Conservation (phyloP, 2,888 invertebrate species). For the Cephus pygmeus region DNA sequence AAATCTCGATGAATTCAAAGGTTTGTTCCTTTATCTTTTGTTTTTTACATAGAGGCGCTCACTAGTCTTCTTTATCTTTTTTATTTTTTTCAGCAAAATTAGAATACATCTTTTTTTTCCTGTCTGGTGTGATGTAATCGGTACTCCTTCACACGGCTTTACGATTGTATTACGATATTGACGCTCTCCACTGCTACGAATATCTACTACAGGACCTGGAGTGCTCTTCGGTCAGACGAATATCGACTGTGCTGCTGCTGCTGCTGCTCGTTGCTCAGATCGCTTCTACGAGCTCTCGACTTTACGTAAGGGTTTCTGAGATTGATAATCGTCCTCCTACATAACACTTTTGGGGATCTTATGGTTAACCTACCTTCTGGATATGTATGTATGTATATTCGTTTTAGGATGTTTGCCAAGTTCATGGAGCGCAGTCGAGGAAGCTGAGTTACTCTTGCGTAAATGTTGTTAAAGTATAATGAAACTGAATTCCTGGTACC, state of each 20-base stretch:
- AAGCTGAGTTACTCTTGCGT: not conserved
- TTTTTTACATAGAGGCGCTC: not conserved
- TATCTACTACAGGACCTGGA: not conserved
- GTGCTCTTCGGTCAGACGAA: not conserved
- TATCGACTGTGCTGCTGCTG: not conserved
- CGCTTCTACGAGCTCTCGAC: not conserved
- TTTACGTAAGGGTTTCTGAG: not conserved
- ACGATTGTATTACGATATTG: not conserved
- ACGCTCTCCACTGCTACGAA: not conserved
- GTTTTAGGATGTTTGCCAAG: not conserved
- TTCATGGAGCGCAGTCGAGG: not conserved
- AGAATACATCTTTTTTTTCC: not conserved
- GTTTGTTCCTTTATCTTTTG: not conserved
- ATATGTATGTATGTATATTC: not conserved
- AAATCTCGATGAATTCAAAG: too few species aligned
- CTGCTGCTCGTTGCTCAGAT: not conserved
- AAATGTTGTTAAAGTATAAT: not conserved
- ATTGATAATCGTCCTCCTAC: not conserved
- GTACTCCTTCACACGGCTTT: not conserved
- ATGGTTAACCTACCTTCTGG: not conserved
- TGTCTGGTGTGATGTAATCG: not conserved
- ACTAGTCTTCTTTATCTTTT: not conserved
- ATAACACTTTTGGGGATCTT: not conserved
- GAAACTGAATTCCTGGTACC: slow-evolving; percentile 3
- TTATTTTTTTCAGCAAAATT: not conserved